Evolutionary conservation across 2,888 invertebrate species (phyloP), one percentile per base, ranked within the genome.

Genomic region (Plusia festucae): DNA sequence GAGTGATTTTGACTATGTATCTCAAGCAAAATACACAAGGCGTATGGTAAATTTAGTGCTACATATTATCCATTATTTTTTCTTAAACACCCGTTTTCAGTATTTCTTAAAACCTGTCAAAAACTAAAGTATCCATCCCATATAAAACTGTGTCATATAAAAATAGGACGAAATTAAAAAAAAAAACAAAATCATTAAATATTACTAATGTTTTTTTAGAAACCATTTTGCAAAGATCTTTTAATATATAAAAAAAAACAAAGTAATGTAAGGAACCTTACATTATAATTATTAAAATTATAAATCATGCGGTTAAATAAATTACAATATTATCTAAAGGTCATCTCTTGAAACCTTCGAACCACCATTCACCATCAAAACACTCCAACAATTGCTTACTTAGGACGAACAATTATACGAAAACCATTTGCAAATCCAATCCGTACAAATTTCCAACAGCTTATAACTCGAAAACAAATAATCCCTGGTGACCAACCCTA

Each of bases 381-480:
- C 52, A 58, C 49, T 40, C 13, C 34, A n/a, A 46, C 24, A 16
- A 72, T 22, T 61, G 64, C 60, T 73, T 70, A 70, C 59, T 57
- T 56, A 68, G 54, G 56, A 70, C 68, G 44, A 68, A 73, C 64
- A 44, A 68, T 67, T 69, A 61, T 65, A 65, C 63, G 16, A 61
- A 44, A 57, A 60, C 56, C 74, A 77, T 79, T 80, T 77, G 58
- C 69, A 79, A 79, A 67, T 77, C 65, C 69, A 77, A 78, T 79
- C 66, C 55, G 52, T 65, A 65, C 65, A 61, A 66, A 74, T 74
- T 71, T 68, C 65, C 53, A 62, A 57, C 76, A 78, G 78, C 76
- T 79, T 78, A 78, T 76, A 81, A 81, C 62, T 81, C 71, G 56
- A 51, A 68, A 69, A 59, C 78, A 78, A 78, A 79, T 80, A 81